phyloP scores from a whole-genome alignment of 2,113 vertebrate species.

The Hydropotes inermis region DNA sequence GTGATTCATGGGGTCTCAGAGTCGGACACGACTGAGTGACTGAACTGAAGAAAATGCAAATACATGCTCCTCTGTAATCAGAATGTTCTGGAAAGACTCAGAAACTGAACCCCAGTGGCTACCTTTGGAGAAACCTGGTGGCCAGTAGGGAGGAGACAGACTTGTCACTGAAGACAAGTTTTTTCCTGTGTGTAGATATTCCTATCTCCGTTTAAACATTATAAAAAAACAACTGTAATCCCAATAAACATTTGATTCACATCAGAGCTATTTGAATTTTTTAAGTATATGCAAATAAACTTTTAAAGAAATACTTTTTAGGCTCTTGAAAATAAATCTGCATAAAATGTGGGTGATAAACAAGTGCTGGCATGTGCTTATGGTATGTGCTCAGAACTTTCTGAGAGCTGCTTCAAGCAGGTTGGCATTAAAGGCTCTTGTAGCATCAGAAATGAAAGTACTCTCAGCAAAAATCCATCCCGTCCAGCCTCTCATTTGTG shows the following conservation, averaged over 20 bases:
- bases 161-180: background rate
- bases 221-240: background rate
- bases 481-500: background rate
- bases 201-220: background rate
- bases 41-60: background rate
- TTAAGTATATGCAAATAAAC: background rate
- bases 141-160: background rate
- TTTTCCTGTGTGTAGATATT: background rate
- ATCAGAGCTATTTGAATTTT: background rate
- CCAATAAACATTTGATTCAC: background rate
- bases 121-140: background rate
- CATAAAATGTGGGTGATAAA: background rate
- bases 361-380: background rate
- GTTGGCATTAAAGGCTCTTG: background rate
- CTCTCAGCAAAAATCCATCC: background rate
- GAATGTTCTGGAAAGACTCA: background rate
- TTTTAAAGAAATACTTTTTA: background rate
- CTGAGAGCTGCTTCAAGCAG: background rate
- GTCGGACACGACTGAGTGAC: rapidly evolving
- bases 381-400: background rate
- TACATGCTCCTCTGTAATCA: background rate
- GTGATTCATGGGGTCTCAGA: background rate
- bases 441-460: background rate
- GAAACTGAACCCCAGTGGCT: background rate
- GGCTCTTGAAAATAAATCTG: background rate